Evolutionary conservation across 1,140 invertebrate species (phyloP), one percentile per base, ranked within the genome.

Genomic region (Caenorhabditis inopinata): DNA sequence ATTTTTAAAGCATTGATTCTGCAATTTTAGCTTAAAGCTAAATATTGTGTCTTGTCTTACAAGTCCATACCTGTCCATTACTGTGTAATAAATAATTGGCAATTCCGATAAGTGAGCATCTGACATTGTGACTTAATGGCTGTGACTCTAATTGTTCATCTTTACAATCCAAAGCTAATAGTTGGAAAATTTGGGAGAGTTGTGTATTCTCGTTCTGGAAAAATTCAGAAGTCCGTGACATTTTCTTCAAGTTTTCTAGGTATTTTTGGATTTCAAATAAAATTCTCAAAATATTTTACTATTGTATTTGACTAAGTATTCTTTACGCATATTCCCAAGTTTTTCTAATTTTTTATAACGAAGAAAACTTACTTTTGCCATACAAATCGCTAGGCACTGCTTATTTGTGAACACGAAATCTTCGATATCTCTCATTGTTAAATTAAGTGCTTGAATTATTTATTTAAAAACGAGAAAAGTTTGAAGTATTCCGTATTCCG

Each of bases 51-150:
- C 46, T 4, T 47, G 5, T 7, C 4, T 12, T 49, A 58, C 38
- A 25, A 12, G 21, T 23, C 29, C 79, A 73, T 62, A 45, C 75
- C 82, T 83, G 79, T 46, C 83, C 83, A 76, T 83, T 21, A 1
- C 86, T 86, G 74, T 88, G 74, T 14, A 88, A 73, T 9, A 87
- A 27, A 74, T 85, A 87, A 80, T 86, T 83, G 16, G 86, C 83
- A 12, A 87, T 74, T 12, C 85, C 76, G 1, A 87, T 74, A 1
- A 86, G 82, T 6, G 87, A 76, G 25, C 81, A 84, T 16, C 86
- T 79, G 48, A 89, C 84, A 81, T 88, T 89, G 80, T 88, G 88
- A 76, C 82, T 88, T 87, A 91, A 12, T 85, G 87, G 84, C 85
- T 88, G 76, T 27, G 23, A 78, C n/a, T 81, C 82, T 14, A 88